A percentile compares a stretch with the other conserved stretches of the same genome.
Conservation (phyloP, 2,888 invertebrate species). For the Cheilosia pagana region DNA sequence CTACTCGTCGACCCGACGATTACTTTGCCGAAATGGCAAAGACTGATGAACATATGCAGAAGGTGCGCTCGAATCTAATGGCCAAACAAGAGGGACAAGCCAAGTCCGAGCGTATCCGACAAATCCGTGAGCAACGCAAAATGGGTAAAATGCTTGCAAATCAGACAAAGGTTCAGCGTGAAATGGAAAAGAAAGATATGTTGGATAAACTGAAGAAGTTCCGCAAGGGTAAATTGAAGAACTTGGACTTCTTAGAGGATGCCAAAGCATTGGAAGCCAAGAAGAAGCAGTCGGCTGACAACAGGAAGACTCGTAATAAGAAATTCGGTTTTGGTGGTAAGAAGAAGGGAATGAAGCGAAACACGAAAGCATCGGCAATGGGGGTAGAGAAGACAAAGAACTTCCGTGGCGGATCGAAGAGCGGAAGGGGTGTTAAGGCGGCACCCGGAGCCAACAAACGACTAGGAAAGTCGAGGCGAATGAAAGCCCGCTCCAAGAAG, state of each 20-base stretch:
- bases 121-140: conserved; percentile 95
- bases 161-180: conserved; percentile 92
- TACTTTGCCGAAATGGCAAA: conserved; percentile 99
- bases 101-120: conserved; percentile 94
- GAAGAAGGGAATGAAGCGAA: conserved; percentile 94
- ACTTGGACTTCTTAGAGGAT: conserved; percentile 92
- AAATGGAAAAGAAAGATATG: conserved; percentile 95
- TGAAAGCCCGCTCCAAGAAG: conserved; percentile 81
- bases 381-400: conserved; percentile 80
- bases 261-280: conserved; percentile 83
- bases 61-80: conserved; percentile 92
- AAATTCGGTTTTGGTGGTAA: conserved; percentile 98
- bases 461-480: conserved; percentile 85
- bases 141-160: conserved; percentile 95
- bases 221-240: conserved; percentile 91
- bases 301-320: conserved; percentile 89
- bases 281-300: conserved; percentile 83
- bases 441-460: conserved; percentile 83
- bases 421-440: conserved; percentile 77
- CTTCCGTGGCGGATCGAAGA: conserved; percentile 76
- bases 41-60: conserved; percentile 98
- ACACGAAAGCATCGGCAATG: conserved; percentile 90
- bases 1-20: conserved; percentile 95
- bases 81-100: conserved; percentile 93
- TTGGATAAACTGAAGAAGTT: conserved; percentile 96